Evolutionary conservation across 2,113 vertebrate species (phyloP).

Genomic region (Toxostoma redivivum): DNA sequence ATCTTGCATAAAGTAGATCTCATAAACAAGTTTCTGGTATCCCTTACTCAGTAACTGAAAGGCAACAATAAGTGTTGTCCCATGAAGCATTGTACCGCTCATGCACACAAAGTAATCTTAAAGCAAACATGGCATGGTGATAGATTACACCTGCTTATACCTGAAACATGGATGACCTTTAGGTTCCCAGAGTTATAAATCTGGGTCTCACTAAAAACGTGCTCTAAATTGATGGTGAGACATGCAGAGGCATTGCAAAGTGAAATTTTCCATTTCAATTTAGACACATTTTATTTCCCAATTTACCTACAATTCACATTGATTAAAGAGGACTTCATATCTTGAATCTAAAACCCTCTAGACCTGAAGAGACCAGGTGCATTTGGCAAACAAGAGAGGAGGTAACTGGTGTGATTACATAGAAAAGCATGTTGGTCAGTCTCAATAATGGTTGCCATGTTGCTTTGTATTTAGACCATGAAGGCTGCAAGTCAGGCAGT

Average conservation of each 20-base stretch:
- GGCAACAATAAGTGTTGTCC: not conserved
- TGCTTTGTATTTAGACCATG: not conserved
- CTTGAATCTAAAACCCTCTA: not conserved
- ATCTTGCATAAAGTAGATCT: not conserved
- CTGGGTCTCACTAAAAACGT: not conserved
- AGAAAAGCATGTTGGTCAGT: not conserved
- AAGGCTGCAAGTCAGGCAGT: not conserved
- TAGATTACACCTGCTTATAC: not conserved
- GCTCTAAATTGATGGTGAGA: not conserved
- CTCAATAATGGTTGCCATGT: accelerated
- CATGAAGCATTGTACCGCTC: not conserved
- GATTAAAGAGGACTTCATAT: not conserved
- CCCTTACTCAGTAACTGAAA: not conserved
- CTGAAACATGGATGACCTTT: not conserved
- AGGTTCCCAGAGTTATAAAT: not conserved
- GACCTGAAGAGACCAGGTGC: not conserved
- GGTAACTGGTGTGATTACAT: not conserved
- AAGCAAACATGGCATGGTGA: not conserved
- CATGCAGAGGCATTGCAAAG: not conserved
- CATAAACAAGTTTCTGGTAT: not conserved
- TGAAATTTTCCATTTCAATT: not conserved
- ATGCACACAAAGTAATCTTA: not conserved
- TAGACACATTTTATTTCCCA: not conserved
- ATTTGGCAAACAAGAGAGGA: not conserved
- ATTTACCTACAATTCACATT: not conserved